phyloP scores from a whole-genome alignment of 2,888 invertebrate species.

The Magallana nippona region DNA sequence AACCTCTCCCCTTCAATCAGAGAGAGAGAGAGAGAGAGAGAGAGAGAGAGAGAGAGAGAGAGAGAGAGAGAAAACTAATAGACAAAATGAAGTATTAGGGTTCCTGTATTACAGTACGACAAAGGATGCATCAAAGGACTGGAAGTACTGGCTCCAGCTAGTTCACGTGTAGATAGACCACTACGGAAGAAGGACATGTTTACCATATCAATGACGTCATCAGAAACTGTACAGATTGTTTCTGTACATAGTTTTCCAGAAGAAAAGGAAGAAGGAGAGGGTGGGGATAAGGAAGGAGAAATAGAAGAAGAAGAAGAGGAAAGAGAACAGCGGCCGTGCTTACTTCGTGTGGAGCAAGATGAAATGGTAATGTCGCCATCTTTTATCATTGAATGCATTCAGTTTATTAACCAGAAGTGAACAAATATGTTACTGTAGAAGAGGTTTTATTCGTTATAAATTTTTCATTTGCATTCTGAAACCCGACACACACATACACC shows the following conservation, averaged over 20 bases:
- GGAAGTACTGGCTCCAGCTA: slow-evolving; percentile 38
- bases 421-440: background rate
- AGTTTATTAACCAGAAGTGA: background rate
- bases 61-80: no score
- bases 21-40: no score
- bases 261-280: no score
- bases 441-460: background rate
- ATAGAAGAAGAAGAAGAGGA: no score
- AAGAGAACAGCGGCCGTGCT: background rate
- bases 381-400: background rate
- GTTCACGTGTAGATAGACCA: slow-evolving; percentile 12
- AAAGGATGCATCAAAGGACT: slow-evolving; percentile 32
- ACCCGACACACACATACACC: no score
- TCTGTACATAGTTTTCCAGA: slow-evolving; percentile 1
- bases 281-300: no score
- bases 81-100: no score
- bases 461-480: no score
- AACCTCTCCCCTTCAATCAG: no score
- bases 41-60: no score
- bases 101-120: slow-evolving; percentile 35
- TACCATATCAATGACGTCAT: slow-evolving; percentile 20
- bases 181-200: slow-evolving; percentile 36
- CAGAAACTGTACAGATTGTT: background rate
- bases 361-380: background rate
- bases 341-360: background rate